Evolutionary conservation across 2,888 invertebrate species (phyloP).

Genomic region (Cetonia aurata): DNA sequence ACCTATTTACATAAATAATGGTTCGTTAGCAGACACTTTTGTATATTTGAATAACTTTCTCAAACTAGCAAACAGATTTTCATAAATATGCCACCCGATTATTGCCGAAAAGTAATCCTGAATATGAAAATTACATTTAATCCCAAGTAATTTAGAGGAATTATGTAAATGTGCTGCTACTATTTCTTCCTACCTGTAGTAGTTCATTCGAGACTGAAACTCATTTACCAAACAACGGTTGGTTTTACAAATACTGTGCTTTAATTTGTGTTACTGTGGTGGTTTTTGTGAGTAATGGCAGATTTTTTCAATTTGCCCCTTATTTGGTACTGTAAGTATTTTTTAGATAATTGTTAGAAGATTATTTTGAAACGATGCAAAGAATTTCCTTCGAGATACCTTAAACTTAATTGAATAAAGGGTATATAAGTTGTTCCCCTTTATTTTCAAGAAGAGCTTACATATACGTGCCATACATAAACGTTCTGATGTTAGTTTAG

Average conservation of each 20-base stretch:
- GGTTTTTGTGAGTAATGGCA: not conserved
- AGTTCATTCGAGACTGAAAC: not conserved
- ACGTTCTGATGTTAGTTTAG: too few relatives aligned
- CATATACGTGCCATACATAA: too few relatives aligned
- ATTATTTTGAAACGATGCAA: too few relatives aligned
- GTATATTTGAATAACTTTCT: too few relatives aligned
- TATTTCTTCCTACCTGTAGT: not conserved
- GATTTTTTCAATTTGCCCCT: not conserved
- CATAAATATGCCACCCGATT: constrained; percentile 4
- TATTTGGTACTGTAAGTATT: constrained; percentile 11
- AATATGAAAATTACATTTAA: constrained; percentile 5
- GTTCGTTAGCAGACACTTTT: too few relatives aligned
- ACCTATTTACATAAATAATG: too few relatives aligned
- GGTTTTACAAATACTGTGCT: not conserved
- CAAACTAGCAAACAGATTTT: constrained; percentile 2
- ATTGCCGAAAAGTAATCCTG: constrained; percentile 16
- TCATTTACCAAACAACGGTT: not conserved
- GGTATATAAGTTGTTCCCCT: too few relatives aligned
- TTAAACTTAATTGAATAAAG: too few relatives aligned
- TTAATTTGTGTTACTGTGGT: not conserved
- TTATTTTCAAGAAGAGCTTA: too few relatives aligned
- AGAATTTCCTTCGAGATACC: too few relatives aligned
- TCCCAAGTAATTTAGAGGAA: constrained; percentile 4
- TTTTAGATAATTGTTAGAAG: not conserved
- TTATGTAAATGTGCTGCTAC: constrained; percentile 18